Evolutionary conservation across 2,888 invertebrate genomes (phyloP), one percentile per base, ranked within the genome.

Genomic region (Tholera decimalis): DNA sequence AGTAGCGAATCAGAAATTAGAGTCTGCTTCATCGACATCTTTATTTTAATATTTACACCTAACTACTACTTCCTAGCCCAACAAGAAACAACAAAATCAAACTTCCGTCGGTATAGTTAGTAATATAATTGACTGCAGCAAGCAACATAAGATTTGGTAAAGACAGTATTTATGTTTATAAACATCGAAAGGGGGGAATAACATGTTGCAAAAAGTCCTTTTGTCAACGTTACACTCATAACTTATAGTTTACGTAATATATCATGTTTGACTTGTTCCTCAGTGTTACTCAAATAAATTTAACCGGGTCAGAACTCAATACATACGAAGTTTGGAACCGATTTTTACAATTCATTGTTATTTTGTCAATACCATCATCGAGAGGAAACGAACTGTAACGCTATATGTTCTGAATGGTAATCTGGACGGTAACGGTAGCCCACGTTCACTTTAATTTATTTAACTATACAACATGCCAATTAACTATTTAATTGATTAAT

Each of bases 291-390:
- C 37, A 57, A 66, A 57, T 37, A 24, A 35, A 9, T 57, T 47
- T 24, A 37, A 51, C 46, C 8, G 43, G 22, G 76, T 75, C 49
- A 68, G 41, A 26, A 47, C 13, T 20, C 39, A 44, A 46, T 37
- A 33, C 26, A 44, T 24, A 46, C 22, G n/a, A 18, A 22, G 24
- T 37, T 54, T 13, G 24, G 54, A 9, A 39, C 18, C 15, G 41
- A 51, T 50, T 66, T 73, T 66, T 53, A 63, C 54, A 50, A 55
- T 55, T 37, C 50, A 63, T 53, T 55, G 57, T 59, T 28, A 11
- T 26, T 55, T 75, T 44, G 30, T 33, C 44, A 75, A 50, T 58
- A 26, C 20, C 39, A 22, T 18, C 39, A 22, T 18, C 24, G 20
- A 53, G 41, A 41, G 43, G 46, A 63, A 59, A 58, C 22, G 15